Conservation (phyloP, 2,888 invertebrate genomes). For the Rhingia rostrata region DNA sequence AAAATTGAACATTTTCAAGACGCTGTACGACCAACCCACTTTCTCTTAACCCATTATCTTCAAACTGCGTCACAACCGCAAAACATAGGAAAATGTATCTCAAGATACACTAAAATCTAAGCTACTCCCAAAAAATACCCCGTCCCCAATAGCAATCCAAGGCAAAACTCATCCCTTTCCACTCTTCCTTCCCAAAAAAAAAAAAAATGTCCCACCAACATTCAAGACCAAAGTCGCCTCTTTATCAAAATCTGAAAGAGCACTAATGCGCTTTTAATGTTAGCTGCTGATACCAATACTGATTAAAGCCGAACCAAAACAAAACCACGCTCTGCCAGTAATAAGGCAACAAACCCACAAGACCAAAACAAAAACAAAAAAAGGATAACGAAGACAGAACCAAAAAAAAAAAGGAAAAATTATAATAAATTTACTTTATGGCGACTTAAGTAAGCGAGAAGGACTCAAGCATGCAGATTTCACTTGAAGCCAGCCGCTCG, state of each 20-base stretch:
- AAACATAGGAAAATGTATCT: neutral
- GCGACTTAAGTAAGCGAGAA: slow-evolving; percentile 45
- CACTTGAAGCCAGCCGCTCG: slow-evolving; percentile 30
- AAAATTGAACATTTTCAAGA: neutral
- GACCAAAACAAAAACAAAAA: slow-evolving; percentile 44
- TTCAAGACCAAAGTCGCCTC: slow-evolving; percentile 70
- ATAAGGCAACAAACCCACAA: slow-evolving; percentile 62
- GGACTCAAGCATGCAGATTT: slow-evolving; percentile 55
- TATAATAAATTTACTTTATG: slow-evolving; percentile 70
- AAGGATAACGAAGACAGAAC: slow-evolving; percentile 33
- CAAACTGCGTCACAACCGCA: neutral
- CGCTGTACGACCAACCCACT: neutral
- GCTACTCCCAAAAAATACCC: neutral
- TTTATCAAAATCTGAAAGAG: slow-evolving; percentile 77
- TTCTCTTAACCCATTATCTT: neutral
- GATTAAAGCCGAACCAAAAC: slow-evolving; percentile 78
- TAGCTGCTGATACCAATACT: slow-evolving; percentile 82
- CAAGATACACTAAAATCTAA: no score
- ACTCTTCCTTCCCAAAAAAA: slow-evolving; percentile 26
- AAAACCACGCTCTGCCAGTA: slow-evolving; percentile 63
- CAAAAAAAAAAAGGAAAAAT: slow-evolving; percentile 23
- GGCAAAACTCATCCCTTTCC: slow-evolving; percentile 31
- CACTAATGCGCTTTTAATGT: slow-evolving; percentile 84
- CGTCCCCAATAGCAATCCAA: neutral
- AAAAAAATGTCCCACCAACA: slow-evolving; percentile 5